phyloP scores from a whole-genome alignment of 2,113 vertebrate species.

The Lophochroa leadbeateri region DNA sequence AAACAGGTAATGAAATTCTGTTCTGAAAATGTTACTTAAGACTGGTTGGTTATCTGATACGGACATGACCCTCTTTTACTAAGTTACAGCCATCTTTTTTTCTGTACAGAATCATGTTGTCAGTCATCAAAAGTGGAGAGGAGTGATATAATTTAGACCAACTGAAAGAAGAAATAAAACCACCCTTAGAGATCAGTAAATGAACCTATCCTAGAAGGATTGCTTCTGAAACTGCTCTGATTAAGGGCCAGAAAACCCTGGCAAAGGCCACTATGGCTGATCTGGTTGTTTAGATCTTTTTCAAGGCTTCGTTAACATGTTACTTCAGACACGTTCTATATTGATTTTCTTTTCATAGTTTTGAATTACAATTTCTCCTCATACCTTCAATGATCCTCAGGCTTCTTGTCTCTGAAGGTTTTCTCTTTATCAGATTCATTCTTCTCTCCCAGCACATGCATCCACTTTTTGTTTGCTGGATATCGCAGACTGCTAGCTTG shows the following conservation, averaged over 20 bases:
- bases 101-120: background rate
- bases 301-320: background rate
- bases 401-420: background rate
- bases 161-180: conserved; percentile 30
- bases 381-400: background rate
- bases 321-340: background rate
- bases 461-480: background rate
- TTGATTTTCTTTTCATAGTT: background rate
- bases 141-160: background rate
- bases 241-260: background rate
- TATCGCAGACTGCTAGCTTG: background rate
- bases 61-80: background rate
- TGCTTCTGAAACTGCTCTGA: background rate
- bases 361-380: background rate
- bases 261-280: background rate
- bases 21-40: background rate
- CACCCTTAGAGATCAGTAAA: background rate
- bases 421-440: background rate
- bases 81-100: background rate
- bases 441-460: background rate
- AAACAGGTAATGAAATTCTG: background rate
- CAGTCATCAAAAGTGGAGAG: background rate
- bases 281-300: background rate
- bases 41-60: background rate
- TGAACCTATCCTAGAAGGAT: background rate